phyloP scores from a whole-genome alignment of 2,888 invertebrate species.

The Drosophila demipolita region DNA sequence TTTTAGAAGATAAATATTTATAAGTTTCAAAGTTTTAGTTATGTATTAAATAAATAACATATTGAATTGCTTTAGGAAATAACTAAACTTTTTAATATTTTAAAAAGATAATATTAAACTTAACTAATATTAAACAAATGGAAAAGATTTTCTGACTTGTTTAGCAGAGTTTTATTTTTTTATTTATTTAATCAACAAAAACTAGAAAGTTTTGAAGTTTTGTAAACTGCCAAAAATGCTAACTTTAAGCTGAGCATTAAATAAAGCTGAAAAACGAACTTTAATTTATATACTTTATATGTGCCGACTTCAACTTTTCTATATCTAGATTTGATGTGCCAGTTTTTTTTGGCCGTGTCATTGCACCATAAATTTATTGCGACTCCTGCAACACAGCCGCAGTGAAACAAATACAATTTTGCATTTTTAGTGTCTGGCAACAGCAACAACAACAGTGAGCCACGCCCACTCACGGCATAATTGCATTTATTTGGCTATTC shows the following conservation, averaged over 20 bases:
- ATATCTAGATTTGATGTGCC: not conserved
- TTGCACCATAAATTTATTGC: constrained; percentile 20
- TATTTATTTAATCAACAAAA: not conserved
- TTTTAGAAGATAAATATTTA: not conserved
- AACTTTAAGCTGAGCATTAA: not conserved
- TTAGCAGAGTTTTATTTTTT: not conserved
- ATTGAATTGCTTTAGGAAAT: not conserved
- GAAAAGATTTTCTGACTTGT: not conserved
- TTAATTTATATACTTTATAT: not conserved
- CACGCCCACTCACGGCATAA: constrained; percentile 69
- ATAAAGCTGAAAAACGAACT: not conserved
- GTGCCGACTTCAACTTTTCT: not conserved
- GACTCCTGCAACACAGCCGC: constrained; percentile 57
- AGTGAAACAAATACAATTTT: constrained; percentile 34
- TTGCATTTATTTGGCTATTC: constrained; percentile 56
- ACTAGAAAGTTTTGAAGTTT: not conserved
- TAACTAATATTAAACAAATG: not conserved
- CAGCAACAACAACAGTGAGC: constrained; percentile 17
- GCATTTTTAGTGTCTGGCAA: constrained; percentile 19
- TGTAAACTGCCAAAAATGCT: not conserved
- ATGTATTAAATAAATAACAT: not conserved
- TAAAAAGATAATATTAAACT: not conserved
- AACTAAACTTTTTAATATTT: not conserved
- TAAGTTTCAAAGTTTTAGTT: not conserved
- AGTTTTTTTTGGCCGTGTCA: constrained; percentile 29